These are phyloP conservation scores for Diadegma fenestrale DNA, from an alignment of 2,888 invertebrate genomes.

Conservation along the genomic window DNA sequence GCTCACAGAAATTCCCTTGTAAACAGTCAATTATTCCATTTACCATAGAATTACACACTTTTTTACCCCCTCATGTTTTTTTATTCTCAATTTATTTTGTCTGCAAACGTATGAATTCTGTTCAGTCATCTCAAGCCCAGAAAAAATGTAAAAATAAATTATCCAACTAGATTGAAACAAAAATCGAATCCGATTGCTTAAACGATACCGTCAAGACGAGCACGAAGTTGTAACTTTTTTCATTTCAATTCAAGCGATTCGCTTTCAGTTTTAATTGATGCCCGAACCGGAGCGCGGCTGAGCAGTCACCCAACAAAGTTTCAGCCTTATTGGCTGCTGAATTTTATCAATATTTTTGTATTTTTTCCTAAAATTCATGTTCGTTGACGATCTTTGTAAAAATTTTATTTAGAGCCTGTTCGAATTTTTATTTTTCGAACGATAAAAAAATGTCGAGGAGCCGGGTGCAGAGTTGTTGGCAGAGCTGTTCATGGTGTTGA, in stretches of 20 bases:
- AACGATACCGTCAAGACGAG: too few relatives aligned
- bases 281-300: too few relatives aligned
- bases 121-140: too few relatives aligned
- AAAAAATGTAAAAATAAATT: too few relatives aligned
- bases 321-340: background rate
- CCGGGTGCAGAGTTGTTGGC: background rate
- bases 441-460: background rate
- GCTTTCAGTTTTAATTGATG: too few relatives aligned
- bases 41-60: background rate
- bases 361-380: background rate
- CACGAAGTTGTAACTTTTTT: too few relatives aligned
- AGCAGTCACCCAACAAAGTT: background rate
- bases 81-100: background rate
- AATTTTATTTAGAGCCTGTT: background rate
- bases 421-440: background rate
- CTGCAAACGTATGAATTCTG: too few relatives aligned
- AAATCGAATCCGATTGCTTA: background rate
- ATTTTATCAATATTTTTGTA: background rate
- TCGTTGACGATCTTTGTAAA: background rate
- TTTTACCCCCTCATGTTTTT: background rate
- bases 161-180: background rate
- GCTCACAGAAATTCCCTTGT: conserved; percentile 1
- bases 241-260: too few relatives aligned
- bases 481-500: background rate
- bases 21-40: conserved; percentile 14